phyloP scores from a whole-genome alignment of 2,113 vertebrate species.

The Callaeas wilsoni region DNA sequence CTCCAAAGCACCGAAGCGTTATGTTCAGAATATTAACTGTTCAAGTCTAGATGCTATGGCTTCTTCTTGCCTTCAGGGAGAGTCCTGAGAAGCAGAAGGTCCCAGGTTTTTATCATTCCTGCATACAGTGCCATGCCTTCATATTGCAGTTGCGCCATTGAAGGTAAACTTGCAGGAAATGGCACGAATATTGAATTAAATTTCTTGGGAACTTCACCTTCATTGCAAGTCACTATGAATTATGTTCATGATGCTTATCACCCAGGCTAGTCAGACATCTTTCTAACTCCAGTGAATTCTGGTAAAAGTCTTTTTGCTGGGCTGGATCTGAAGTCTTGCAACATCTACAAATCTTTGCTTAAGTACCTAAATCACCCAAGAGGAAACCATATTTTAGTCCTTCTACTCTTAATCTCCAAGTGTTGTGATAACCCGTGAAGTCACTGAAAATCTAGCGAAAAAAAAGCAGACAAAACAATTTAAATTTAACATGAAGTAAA shows the following conservation, averaged over 20 bases:
- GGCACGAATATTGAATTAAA: background rate
- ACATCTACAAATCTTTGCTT: background rate
- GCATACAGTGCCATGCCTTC: background rate
- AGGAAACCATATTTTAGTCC: background rate
- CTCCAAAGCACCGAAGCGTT: background rate
- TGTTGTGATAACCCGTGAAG: background rate
- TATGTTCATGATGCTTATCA: background rate
- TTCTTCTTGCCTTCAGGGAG: background rate
- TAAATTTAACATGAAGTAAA: background rate
- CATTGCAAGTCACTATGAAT: background rate
- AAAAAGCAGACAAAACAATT: background rate
- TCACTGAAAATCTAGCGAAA: background rate
- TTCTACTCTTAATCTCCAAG: background rate
- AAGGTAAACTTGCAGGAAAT: background rate
- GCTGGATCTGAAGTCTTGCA: background rate
- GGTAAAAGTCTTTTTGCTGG: background rate
- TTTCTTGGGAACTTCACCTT: background rate
- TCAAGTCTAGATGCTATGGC: background rate
- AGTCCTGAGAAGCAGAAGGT: background rate
- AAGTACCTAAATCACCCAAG: background rate
- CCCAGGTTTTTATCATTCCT: background rate
- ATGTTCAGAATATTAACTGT: background rate
- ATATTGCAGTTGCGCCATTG: background rate
- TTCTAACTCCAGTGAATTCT: background rate
- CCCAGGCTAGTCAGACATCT: background rate